Base-by-base conservation (phyloP, 2,888 invertebrate genomes). In the Drosophila mayaguana region DNA sequence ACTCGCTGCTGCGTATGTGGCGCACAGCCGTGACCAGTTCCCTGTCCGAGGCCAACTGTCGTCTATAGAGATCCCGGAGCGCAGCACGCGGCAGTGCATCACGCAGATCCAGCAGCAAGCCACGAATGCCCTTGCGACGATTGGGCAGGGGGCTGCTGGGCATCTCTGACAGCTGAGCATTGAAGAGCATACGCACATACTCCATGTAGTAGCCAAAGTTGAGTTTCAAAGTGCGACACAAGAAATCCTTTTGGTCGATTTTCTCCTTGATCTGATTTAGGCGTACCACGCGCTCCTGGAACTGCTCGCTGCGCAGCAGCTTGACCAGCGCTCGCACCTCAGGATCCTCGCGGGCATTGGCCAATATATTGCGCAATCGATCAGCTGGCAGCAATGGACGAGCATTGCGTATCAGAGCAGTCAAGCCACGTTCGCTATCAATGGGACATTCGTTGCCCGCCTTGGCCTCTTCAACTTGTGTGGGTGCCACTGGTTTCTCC, bases 81-180 rank as follows among this genome's bases (percentile, higher is more conserved):
- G 75, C 48, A 2, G 57, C 51, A 2, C 78, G 80, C 0, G 91
- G 91, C 63, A 91, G 28, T 1, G 80, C 74, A 34, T 78, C 81
- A 4, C 83, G 75, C 34, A 91, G 57, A 28, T 87, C 88, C 48
- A 63, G 62, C 18, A 91, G 22, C 3, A 91, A 59, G 3, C 91
- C 91, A 1, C 81, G 79, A 0, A 91, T 62, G 0, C 91, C 91
- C 18, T 66, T 65, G n/a, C 87, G 83, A 2, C 88, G 78, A 36
- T 70, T 72, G 32, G 74, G 70, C 42, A 72, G 4, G 0, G 72
- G 56, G 6, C 57, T 73, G n/a, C 28, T 63, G 0, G 59, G 25
- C 3, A 46, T n/a, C 22, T 75, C 76, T 0, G 18, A 36, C 2
- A n/a, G 20, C 5, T 72, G 34, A 0, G 81, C 14, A 16, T 81